Base-by-base conservation (phyloP, 2,797 vertebrate species). In the Columba guinea region DNA sequence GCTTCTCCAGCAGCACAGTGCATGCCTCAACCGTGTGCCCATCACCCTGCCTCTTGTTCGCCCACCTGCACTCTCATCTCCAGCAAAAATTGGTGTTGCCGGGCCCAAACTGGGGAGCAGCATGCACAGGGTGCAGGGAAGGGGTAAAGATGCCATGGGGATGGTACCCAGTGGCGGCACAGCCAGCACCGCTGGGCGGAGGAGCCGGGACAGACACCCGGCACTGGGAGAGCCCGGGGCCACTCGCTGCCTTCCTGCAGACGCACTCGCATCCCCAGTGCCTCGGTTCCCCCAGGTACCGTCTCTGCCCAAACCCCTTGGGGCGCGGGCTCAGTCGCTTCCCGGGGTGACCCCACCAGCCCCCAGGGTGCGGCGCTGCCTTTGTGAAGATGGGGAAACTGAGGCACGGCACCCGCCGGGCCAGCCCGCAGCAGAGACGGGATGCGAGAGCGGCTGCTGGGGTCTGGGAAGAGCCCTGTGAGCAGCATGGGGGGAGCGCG, bases 321-420 rank as follows among this genome's bases (percentile, higher is more conserved):
- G 46, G 39, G 32, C 27, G 37, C 5, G 2, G 76, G 74, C 60
- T 74, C 82, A 69, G 41, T 30, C 9, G 1, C 58, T 70, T 74
- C 53, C 69, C 2, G 2, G 23, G 16, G 28, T 32, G 59, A 79
- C 41, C 63, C 62, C 51, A 35, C 63, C n/a, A 49, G 62, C 27
- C 17, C 75, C 37, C 59, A 62, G 48, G 37, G 32, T 75, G 44
- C 8, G 11, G 52, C 2, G 4, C 65, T 80, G 76, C 84, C 84
- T 71, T 67, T 67, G 69, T 20, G 64, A 60, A 93, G 67, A 69
- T 10, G 56, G 74, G 87, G 81, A 93, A 90, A 93, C 70, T 67
- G 78, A 93, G 78, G 59, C 81, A 73, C 1, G 3, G 67, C 74
- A 64, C 69, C 44, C 6, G 7, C 24, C 51, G 69, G 32, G 39